Evolutionary conservation across 2,888 invertebrate genomes (phyloP).

Genomic region (Pterostichus niger): DNA sequence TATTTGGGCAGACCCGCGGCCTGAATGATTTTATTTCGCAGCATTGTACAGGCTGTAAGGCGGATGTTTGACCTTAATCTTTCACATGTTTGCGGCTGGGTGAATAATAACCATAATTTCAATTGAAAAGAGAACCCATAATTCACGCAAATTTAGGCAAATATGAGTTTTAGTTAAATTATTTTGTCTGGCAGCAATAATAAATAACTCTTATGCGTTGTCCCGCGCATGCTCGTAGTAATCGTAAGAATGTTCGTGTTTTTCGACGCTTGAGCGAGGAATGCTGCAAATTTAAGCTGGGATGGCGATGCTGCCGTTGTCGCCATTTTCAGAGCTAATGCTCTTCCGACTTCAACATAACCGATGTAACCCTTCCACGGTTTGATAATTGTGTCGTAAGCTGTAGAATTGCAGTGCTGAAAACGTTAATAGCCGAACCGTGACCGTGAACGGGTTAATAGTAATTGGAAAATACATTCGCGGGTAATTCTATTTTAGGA

Average conservation of each 20-base stretch:
- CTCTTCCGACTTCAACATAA: constrained; percentile 59
- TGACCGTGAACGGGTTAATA: constrained; percentile 60
- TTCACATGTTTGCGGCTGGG: constrained; percentile 39
- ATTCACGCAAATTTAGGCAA: constrained; percentile 19
- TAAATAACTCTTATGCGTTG: constrained; percentile 17
- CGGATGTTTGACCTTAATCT: constrained; percentile 33
- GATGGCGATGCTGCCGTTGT: constrained; percentile 19
- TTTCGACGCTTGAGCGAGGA: constrained; percentile 40
- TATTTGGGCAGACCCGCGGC: constrained; percentile 3
- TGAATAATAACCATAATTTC: constrained; percentile 50
- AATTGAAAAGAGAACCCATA: constrained; percentile 48
- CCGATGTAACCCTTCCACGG: constrained; percentile 62
- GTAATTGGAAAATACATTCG: constrained; percentile 63
- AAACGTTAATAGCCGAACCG: constrained; percentile 58
- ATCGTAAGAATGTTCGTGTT: constrained; percentile 35
- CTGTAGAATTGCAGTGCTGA: constrained; percentile 63
- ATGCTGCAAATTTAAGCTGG: constrained; percentile 36
- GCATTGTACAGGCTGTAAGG: constrained; percentile 5
- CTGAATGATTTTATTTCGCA: constrained; percentile 19
- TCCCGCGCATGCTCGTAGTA: neutral
- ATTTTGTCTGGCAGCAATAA: constrained; percentile 43
- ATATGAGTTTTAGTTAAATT: constrained; percentile 47
- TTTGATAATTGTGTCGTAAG: constrained; percentile 61
- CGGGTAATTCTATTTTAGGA: constrained; percentile 43
- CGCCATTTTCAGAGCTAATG: constrained; percentile 54